Conservation (phyloP, 2,888 invertebrate species). For the Gerris lacustris region DNA sequence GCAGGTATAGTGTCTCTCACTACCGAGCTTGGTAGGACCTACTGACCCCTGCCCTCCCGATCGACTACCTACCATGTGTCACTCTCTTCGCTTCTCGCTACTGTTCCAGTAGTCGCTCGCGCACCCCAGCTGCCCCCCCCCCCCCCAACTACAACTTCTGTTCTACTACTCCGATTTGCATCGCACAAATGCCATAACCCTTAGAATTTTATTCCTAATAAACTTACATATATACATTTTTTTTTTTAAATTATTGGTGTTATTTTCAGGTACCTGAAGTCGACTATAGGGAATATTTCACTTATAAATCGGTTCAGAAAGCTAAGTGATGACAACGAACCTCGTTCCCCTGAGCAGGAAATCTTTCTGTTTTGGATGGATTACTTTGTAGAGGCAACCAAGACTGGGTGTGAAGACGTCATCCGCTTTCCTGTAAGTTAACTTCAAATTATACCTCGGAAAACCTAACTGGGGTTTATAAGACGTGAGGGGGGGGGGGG, state of each 20-base stretch:
- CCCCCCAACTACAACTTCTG: no score
- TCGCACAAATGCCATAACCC: no score
- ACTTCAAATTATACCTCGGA: conserved; percentile 10
- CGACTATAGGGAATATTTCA: conserved; percentile 90
- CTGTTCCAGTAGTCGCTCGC: no score
- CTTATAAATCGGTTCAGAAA: conserved; percentile 84
- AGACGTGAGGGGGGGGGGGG: neutral
- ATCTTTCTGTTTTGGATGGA: conserved; percentile 97
- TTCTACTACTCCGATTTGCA: no score
- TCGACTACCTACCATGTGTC: no score
- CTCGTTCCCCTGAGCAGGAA: conserved; percentile 62
- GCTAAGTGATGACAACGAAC: conserved; percentile 56
- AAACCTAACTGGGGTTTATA: neutral
- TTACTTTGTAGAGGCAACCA: conserved; percentile 90
- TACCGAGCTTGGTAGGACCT: no score
- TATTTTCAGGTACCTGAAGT: conserved; percentile 66
- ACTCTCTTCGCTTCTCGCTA: no score
- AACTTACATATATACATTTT: no score
- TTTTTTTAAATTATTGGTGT: neutral
- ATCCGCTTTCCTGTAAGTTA: conserved; percentile 76
- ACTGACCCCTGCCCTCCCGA: no score
- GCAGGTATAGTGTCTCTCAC: no score
- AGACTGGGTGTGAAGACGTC: conserved; percentile 60
- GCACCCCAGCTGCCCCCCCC: no score
- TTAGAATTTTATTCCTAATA: no score